These are phyloP conservation scores for Lophura swinhoii DNA, from an alignment of 2,797 vertebrate genomes.

Conservation along the genomic window DNA sequence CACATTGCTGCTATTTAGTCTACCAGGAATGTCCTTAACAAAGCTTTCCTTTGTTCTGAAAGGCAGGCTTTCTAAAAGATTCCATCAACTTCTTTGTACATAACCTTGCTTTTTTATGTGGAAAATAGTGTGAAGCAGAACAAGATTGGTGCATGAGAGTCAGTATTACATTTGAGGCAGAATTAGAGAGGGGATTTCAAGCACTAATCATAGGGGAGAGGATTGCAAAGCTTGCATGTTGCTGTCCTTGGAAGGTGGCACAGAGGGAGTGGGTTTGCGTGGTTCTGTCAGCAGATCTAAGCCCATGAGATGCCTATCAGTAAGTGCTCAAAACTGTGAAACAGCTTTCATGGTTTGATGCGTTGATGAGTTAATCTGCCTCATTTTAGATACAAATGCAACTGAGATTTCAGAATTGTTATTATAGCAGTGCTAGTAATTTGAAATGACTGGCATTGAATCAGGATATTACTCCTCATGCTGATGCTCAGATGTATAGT, in stretches of 20 bases:
- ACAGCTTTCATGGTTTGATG: not conserved
- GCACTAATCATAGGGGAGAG: not conserved
- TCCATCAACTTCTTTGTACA: not conserved
- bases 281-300: not conserved
- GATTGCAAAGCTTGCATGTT: not conserved
- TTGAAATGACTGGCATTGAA: constrained; percentile 1
- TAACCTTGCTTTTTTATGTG: not conserved
- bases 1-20: not conserved
- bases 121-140: not conserved
- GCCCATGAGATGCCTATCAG: not conserved
- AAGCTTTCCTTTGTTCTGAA: not conserved
- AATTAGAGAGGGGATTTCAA: not conserved
- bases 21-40: not conserved
- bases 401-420: not conserved
- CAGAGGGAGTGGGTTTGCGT: not conserved
- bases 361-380: not conserved
- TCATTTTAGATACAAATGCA: not conserved
- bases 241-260: not conserved
- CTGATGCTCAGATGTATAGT: not conserved
- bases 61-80: not conserved
- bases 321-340: not conserved
- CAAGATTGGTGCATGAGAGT: not conserved
- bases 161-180: not conserved
- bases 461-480: not conserved
- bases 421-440: not conserved